Conservation (phyloP, 2,113 vertebrate species). For the Cryptotis parvus region DNA sequence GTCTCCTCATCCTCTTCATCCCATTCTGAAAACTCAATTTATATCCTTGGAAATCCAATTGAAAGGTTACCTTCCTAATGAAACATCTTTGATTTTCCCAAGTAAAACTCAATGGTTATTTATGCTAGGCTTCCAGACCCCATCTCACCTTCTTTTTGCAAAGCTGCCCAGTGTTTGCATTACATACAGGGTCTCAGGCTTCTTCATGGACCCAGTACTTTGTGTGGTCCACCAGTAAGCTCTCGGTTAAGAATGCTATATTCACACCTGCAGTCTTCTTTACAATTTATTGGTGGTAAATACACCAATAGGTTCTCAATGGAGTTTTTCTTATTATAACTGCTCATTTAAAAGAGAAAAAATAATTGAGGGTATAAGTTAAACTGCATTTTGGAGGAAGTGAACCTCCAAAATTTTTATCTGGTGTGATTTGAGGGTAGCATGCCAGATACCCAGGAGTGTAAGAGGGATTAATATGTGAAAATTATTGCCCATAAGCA, state of each 20-base stretch:
- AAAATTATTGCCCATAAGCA: too few species aligned
- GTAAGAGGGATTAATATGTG: background rate
- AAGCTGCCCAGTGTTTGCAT: background rate
- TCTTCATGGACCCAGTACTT: background rate
- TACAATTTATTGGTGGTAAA: too few species aligned
- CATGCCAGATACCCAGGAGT: background rate
- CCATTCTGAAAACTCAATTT: background rate
- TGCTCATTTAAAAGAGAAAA: background rate
- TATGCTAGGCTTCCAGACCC: background rate
- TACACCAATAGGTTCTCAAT: background rate
- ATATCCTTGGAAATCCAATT: background rate
- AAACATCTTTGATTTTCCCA: background rate
- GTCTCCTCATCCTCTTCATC: background rate
- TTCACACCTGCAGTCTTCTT: background rate
- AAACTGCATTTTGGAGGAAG: background rate
- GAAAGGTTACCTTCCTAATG: background rate
- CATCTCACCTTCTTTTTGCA: background rate
- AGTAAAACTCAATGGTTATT: background rate
- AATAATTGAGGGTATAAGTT: background rate
- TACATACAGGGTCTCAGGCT: rapidly evolving
- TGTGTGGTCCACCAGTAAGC: background rate
- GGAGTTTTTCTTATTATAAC: background rate
- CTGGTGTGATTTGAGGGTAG: background rate
- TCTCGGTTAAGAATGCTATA: background rate
- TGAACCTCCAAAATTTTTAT: background rate